These are phyloP conservation scores for Okamejei kenojei DNA, from an alignment of 2,797 vertebrate species.

Conservation along the genomic window DNA sequence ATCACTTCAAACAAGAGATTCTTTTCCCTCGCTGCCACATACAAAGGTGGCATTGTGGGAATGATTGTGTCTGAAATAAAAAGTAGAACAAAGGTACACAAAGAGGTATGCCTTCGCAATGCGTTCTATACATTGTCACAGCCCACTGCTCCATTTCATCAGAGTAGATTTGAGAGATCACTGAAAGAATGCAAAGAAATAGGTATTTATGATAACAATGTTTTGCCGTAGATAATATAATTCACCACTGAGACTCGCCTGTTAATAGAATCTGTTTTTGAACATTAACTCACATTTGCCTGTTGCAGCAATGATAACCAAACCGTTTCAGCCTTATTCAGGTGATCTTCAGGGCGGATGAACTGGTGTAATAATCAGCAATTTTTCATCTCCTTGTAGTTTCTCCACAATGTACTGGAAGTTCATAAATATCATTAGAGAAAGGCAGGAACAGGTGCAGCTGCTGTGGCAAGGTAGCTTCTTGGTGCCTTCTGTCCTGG, in stretches of 20 bases:
- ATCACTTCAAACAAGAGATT: slow-evolving; percentile 99
- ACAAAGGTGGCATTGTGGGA: slow-evolving; percentile 87
- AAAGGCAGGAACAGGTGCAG: neutral
- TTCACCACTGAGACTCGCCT: neutral
- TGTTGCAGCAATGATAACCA: neutral
- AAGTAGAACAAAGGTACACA: slow-evolving; percentile 94
- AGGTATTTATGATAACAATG: neutral
- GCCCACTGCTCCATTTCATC: neutral
- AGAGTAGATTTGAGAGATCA: no score
- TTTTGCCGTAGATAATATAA: neutral
- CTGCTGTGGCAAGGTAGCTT: neutral
- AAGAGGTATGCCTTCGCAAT: slow-evolving; percentile 67
- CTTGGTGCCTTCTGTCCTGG: neutral
- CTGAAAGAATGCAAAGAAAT: neutral
- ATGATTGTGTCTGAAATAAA: slow-evolving; percentile 99
- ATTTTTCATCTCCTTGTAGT: neutral
- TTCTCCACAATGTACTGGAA: neutral
- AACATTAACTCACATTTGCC: neutral
- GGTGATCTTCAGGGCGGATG: neutral
- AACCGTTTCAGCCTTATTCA: neutral
- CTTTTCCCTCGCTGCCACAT: slow-evolving; percentile 93
- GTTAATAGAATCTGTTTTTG: no score
- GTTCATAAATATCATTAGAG: neutral
- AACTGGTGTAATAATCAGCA: neutral
- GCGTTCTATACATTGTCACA: no score